Percentiles rank a stretch among this genome's conserved stretches.
phyloP scores from a whole-genome alignment of 2,888 invertebrate species.

The Cloeon dipterum region DNA sequence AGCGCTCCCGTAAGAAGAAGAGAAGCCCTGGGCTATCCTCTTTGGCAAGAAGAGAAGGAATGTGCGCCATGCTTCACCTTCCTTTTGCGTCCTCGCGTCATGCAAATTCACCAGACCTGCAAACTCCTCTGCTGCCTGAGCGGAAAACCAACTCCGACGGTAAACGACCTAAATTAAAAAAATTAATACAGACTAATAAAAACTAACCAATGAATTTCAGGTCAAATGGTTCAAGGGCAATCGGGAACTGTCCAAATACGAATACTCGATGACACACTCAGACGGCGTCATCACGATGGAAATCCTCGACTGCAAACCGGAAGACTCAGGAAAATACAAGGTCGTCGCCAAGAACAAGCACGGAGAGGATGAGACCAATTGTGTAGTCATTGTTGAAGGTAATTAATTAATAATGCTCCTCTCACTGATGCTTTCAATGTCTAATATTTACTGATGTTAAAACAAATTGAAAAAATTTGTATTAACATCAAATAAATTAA shows the following conservation, averaged over 20 bases:
- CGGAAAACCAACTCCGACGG: slow-evolving; percentile 84
- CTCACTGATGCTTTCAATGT: too few species aligned
- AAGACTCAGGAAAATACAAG: slow-evolving; percentile 89
- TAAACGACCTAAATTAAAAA: slow-evolving; percentile 17
- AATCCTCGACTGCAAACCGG: slow-evolving; percentile 79
- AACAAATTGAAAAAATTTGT: too few species aligned
- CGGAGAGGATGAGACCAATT: slow-evolving; percentile 86
- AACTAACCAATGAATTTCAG: slow-evolving; percentile 17
- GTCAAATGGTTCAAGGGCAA: slow-evolving; percentile 60
- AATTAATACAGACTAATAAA: background rate
- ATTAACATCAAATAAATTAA: too few species aligned
- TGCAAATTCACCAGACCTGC: slow-evolving; percentile 90
- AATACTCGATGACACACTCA: slow-evolving; percentile 72
- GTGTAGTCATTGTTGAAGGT: slow-evolving; percentile 92
- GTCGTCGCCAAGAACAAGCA: slow-evolving; percentile 85
- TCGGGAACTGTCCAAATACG: slow-evolving; percentile 69
- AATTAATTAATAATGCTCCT: too few species aligned
- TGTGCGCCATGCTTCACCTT: slow-evolving; percentile 93
- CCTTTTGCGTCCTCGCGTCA: slow-evolving; percentile 92
- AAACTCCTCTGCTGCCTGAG: slow-evolving; percentile 92
- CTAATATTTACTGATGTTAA: too few species aligned
- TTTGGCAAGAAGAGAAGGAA: slow-evolving; percentile 85
- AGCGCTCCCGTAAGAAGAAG: slow-evolving; percentile 53
- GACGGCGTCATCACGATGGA: slow-evolving; percentile 96
- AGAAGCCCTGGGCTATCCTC: slow-evolving; percentile 61